Conservation (phyloP, 2,113 vertebrate species). For the Zosterops lateralis region DNA sequence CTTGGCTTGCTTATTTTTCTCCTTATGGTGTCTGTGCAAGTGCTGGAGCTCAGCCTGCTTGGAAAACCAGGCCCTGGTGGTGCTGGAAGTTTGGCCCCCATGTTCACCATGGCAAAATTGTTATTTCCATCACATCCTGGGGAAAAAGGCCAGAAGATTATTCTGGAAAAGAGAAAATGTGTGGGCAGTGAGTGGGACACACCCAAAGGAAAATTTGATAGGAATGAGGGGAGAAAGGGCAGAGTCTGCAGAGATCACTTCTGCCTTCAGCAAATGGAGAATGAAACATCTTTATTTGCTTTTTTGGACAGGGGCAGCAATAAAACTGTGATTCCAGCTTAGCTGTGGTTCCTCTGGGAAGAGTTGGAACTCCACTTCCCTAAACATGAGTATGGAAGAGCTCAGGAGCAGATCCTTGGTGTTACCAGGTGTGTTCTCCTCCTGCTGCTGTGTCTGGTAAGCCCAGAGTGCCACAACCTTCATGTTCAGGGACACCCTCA, state of each 20-base stretch:
- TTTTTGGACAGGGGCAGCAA: neutral
- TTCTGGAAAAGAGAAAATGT: neutral
- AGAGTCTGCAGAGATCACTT: neutral
- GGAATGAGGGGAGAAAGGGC: neutral
- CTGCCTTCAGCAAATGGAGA: neutral
- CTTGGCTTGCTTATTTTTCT: neutral
- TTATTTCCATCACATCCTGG: neutral
- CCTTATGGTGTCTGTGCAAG: neutral
- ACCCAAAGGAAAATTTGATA: neutral
- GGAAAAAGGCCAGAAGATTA: neutral
- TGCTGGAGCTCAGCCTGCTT: neutral
- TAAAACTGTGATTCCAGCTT: neutral
- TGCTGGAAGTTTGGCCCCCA: neutral
- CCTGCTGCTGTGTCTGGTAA: neutral
- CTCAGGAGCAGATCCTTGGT: neutral
- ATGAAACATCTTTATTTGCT: neutral
- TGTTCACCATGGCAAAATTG: neutral
- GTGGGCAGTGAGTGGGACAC: neutral
- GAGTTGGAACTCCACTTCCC: neutral
- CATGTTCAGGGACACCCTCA: neutral
- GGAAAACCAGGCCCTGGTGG: neutral
- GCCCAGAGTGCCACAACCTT: neutral
- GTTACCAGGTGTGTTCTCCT: neutral
- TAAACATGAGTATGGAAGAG: neutral
- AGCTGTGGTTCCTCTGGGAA: neutral